Conservation (phyloP, 1,140 invertebrate species). For the Papilio glaucus region DNA sequence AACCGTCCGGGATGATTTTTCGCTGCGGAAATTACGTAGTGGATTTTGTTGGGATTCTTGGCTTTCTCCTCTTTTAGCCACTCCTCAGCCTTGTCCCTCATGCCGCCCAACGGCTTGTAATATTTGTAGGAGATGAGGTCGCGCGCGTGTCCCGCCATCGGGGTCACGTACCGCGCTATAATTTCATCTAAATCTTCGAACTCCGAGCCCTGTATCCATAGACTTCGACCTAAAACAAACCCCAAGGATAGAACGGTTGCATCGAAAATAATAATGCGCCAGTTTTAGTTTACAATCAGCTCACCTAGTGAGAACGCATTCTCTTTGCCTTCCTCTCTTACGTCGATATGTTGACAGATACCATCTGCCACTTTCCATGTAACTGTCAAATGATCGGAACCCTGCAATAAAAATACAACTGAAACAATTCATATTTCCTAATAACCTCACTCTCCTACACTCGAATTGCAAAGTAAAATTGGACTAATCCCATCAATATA, state of each 20-base stretch:
- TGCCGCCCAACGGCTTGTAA: constrained; percentile 90
- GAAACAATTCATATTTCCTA: constrained; percentile 16
- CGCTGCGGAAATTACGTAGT: constrained; percentile 94
- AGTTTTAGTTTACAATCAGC: constrained; percentile 40
- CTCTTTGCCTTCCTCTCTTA: constrained; percentile 97
- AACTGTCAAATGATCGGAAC: constrained; percentile 97
- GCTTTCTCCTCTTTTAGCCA: constrained; percentile 93
- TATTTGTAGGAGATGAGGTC: constrained; percentile 97
- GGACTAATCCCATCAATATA: no score
- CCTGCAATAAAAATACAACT: constrained; percentile 79
- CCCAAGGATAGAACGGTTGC: constrained; percentile 41
- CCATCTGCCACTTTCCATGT: constrained; percentile 99
- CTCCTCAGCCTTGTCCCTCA: constrained; percentile 94
- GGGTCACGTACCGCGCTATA: constrained; percentile 96
- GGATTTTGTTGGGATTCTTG: constrained; percentile 94
- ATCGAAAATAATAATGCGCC: constrained; percentile 3
- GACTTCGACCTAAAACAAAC: constrained; percentile 80
- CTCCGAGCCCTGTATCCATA: constrained; percentile 95
- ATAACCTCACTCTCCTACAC: no score
- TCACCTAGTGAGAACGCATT: constrained; percentile 97
- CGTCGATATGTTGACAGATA: constrained; percentile 98
- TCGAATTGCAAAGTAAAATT: no score
- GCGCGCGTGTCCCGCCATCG: constrained; percentile 96
- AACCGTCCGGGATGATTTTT: constrained; percentile 98
- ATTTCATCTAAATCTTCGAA: constrained; percentile 99